A percentile compares a stretch with the other conserved stretches of the same genome.
phyloP scores from a whole-genome alignment of 1,140 invertebrate species.

The Asobara japonica region DNA sequence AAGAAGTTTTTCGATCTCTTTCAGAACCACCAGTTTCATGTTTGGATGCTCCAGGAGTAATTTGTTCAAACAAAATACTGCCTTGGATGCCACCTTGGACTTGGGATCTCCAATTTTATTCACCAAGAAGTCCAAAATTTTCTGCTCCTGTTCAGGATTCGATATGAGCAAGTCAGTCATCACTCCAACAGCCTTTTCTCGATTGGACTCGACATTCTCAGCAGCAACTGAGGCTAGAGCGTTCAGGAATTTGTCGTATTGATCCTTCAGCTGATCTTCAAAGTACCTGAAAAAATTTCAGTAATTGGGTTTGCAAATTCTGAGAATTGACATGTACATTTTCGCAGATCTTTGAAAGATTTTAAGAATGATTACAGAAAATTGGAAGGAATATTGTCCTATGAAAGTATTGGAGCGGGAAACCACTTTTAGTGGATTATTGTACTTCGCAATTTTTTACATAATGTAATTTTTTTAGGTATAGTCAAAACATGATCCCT shows the following conservation, averaged over 20 bases:
- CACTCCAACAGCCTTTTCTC: constrained; percentile 81
- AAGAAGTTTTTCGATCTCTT: constrained; percentile 89
- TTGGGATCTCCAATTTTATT: constrained; percentile 97
- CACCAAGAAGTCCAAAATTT: constrained; percentile 82
- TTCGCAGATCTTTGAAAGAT: too few species aligned
- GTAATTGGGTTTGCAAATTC: too few species aligned
- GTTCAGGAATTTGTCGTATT: constrained; percentile 78
- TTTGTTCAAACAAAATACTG: constrained; percentile 86
- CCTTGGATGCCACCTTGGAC: constrained; percentile 86
- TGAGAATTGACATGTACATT: too few species aligned
- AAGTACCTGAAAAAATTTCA: too few species aligned
- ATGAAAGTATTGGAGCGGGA: too few species aligned
- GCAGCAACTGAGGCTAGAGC: constrained; percentile 72
- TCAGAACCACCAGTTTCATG: constrained; percentile 89
- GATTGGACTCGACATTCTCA: constrained; percentile 81
- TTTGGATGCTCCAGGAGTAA: constrained; percentile 88
- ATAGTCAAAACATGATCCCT: too few species aligned
- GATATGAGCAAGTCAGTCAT: constrained; percentile 83
- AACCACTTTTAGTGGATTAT: too few species aligned
- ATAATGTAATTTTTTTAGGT: too few species aligned
- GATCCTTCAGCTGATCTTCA: constrained; percentile 84
- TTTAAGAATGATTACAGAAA: too few species aligned
- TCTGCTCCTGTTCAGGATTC: constrained; percentile 90
- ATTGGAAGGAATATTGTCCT: too few species aligned
- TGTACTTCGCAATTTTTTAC: too few species aligned